phyloP scores from a whole-genome alignment of 2,797 vertebrate species.

The Chaenodraco wilsoni region DNA sequence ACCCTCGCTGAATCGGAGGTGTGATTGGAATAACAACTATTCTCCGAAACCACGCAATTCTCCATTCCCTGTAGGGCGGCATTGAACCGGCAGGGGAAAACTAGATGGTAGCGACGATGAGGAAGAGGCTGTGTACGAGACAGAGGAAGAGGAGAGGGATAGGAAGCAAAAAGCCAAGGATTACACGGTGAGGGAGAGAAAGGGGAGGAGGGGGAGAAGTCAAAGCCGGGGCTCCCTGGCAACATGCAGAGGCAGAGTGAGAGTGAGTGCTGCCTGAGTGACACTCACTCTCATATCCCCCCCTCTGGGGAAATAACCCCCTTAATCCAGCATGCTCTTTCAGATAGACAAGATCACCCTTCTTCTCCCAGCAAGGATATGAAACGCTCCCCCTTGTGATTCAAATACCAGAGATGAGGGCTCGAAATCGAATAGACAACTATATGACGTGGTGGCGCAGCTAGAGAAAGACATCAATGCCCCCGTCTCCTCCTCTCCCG shows the following conservation, averaged over 20 bases:
- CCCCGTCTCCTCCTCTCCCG: slow-evolving; percentile 58
- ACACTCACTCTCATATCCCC: slow-evolving; percentile 88
- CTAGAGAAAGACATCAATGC: slow-evolving; percentile 79
- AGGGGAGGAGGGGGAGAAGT: slow-evolving; percentile 57
- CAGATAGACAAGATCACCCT: slow-evolving; percentile 92
- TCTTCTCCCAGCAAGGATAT: slow-evolving; percentile 89
- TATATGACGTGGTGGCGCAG: slow-evolving; percentile 71
- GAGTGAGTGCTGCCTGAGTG: slow-evolving; percentile 82
- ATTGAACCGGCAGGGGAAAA: slow-evolving; percentile 72
- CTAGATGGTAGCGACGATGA: slow-evolving; percentile 49
- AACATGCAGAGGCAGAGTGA: slow-evolving; percentile 73
- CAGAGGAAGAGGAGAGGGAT: slow-evolving; percentile 28
- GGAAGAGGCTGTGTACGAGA: slow-evolving; percentile 47
- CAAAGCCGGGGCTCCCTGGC: slow-evolving; percentile 76
- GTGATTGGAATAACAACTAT: slow-evolving; percentile 88
- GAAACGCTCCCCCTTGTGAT: slow-evolving; percentile 89
- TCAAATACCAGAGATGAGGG: slow-evolving; percentile 80
- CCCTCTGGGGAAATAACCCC: slow-evolving; percentile 95
- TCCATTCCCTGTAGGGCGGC: slow-evolving; percentile 74
- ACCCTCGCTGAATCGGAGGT: slow-evolving; percentile 81
- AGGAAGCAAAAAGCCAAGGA: slow-evolving; percentile 43
- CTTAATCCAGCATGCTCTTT: slow-evolving; percentile 93
- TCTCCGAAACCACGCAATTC: slow-evolving; percentile 78
- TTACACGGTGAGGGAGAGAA: slow-evolving; percentile 57
- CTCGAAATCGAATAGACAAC: slow-evolving; percentile 77